Conservation (phyloP, 2,113 vertebrate species). For the Silurus meridionalis region DNA sequence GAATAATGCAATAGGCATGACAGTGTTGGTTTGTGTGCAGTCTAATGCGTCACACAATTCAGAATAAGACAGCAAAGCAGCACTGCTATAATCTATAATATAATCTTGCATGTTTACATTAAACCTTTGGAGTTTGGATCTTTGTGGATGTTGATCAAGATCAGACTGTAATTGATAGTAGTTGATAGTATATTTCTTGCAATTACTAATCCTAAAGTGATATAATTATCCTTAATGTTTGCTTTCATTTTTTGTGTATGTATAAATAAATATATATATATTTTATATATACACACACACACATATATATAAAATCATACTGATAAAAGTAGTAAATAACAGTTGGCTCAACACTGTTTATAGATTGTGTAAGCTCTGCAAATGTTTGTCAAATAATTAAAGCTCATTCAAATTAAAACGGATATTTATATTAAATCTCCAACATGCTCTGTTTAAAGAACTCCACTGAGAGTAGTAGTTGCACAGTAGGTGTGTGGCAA, state of each 20-base stretch:
- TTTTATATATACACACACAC: too few relatives aligned
- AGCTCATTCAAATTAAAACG: background rate
- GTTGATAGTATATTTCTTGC: background rate
- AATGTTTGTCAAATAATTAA: background rate
- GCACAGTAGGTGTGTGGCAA: background rate
- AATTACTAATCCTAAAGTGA: background rate
- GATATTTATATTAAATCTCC: background rate
- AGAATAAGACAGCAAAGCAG: slow-evolving; percentile 57
- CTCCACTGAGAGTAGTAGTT: background rate
- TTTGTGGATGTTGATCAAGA: background rate
- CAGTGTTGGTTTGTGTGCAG: slow-evolving; percentile 28
- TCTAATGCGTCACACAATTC: slow-evolving; percentile 47
- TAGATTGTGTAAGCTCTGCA: background rate
- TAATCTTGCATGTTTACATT: background rate
- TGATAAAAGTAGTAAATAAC: background rate
- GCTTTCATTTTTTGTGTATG: background rate
- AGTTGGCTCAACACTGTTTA: background rate
- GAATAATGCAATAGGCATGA: slow-evolving; percentile 63
- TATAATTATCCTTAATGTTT: background rate
- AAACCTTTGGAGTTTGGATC: background rate
- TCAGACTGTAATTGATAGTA: background rate
- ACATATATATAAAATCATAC: background rate
- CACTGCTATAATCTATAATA: slow-evolving; percentile 25
- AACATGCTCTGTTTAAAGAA: background rate
- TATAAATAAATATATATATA: too few relatives aligned